These are phyloP conservation scores for Bolinopsis microptera DNA, from an alignment of 37 sponge, comb jelly and placozoan genomes.

Conservation along the genomic window DNA sequence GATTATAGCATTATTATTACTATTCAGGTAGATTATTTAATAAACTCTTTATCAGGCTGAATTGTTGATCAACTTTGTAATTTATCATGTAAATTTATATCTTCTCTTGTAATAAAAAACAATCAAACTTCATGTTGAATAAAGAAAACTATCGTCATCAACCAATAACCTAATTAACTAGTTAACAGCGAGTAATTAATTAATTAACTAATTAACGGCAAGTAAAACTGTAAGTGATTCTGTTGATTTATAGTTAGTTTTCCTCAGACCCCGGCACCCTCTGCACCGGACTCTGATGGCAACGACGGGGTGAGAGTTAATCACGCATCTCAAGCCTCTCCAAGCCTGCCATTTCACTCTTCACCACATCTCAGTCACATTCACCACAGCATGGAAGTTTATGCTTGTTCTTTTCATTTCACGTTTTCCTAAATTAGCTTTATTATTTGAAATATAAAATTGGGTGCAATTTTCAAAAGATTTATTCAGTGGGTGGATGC, in stretches of 20 bases:
- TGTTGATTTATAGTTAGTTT: no score
- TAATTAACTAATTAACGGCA: background rate
- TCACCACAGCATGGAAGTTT: background rate
- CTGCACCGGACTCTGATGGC: slow-evolving; percentile 22
- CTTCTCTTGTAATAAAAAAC: background rate
- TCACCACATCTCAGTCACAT: background rate
- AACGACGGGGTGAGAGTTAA: background rate
- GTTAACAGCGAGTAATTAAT: background rate
- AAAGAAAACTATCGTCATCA: no score
- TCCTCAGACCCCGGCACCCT: slow-evolving; percentile 41
- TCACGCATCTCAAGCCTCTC: background rate
- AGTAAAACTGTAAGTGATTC: no score
- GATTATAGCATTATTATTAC: background rate
- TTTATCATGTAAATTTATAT: no score
- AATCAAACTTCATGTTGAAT: background rate
- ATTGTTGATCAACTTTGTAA: no score
- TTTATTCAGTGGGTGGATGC: no score
- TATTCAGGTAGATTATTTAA: background rate
- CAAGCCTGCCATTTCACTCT: background rate
- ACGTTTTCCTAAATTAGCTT: no score
- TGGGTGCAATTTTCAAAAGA: no score
- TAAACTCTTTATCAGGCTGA: no score
- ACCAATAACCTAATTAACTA: background rate
- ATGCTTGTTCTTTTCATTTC: background rate
- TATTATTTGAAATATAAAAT: no score